Percentiles rank a stretch among this genome's conserved stretches.
These are phyloP conservation scores for Xenus cinereus DNA, from an alignment of 2,113 vertebrate genomes.

Conservation along the genomic window DNA sequence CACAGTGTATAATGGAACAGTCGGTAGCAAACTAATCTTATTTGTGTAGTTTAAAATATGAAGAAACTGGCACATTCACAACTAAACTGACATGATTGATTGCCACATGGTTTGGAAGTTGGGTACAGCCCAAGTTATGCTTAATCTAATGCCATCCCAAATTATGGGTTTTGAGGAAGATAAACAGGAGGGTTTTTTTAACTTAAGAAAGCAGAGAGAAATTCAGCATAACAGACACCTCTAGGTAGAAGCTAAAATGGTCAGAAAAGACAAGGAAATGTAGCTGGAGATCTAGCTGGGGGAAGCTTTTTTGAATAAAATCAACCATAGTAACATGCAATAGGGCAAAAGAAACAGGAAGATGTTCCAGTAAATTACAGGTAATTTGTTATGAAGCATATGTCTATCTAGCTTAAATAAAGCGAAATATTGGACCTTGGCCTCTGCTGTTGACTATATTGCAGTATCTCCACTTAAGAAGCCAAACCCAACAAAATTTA, in stretches of 20 bases:
- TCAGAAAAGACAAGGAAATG: neutral
- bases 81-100: slow-evolving; percentile 8
- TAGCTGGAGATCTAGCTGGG: neutral
- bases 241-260: neutral
- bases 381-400: neutral
- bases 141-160: neutral
- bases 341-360: neutral
- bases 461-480: neutral
- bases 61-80: neutral
- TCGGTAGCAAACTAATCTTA: neutral
- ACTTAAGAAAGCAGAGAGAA: neutral
- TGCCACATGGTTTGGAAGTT: neutral
- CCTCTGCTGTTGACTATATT: neutral
- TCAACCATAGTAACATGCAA: neutral
- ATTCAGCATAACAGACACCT: neutral
- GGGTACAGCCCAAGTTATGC: neutral
- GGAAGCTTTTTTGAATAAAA: neutral
- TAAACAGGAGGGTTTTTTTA: neutral
- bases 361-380: neutral
- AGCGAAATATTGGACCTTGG: neutral
- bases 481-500: neutral
- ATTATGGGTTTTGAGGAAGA: neutral
- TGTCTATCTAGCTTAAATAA: neutral
- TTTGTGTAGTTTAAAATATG: neutral
- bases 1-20: neutral